phyloP scores from a whole-genome alignment of 2,888 invertebrate species.

The Serripes groenlandicus region DNA sequence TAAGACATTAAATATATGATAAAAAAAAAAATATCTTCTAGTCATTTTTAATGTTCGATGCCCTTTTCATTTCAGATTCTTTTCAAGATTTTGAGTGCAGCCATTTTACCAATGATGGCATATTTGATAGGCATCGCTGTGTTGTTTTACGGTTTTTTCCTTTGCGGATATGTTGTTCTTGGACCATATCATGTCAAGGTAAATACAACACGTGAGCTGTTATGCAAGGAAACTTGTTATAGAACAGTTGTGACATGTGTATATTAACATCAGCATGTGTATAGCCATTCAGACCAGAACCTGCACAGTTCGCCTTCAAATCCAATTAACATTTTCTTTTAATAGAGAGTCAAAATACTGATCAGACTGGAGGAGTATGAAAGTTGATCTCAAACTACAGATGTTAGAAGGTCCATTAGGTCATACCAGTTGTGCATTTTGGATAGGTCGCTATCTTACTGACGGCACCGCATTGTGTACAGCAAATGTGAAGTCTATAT shows the following conservation, averaged over 20 bases:
- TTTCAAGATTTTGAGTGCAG: slow-evolving; percentile 19
- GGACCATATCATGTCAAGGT: slow-evolving; percentile 45
- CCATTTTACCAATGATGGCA: slow-evolving; percentile 21
- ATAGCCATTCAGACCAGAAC: neutral
- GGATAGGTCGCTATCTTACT: too few relatives aligned
- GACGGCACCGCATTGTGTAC: too few relatives aligned
- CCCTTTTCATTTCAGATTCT: slow-evolving; percentile 11
- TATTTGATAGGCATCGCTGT: slow-evolving; percentile 29
- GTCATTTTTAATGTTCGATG: neutral
- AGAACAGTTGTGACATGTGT: slow-evolving; percentile 10
- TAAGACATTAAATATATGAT: too few relatives aligned
- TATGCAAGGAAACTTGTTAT: neutral
- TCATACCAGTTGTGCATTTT: too few relatives aligned
- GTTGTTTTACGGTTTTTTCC: slow-evolving; percentile 24
- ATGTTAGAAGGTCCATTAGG: too few relatives aligned
- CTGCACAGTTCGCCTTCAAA: neutral
- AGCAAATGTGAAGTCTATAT: too few relatives aligned
- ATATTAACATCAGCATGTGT: neutral
- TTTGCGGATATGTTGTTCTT: slow-evolving; percentile 33
- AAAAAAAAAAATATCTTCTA: too few relatives aligned
- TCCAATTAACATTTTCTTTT: too few relatives aligned
- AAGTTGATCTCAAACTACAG: too few relatives aligned
- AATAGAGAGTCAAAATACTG: too few relatives aligned
- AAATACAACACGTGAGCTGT: neutral
- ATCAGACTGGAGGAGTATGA: too few relatives aligned